Evolutionary conservation across 2,113 vertebrate species (phyloP), one percentile per base, ranked within the genome.

Genomic region (Donacobius atricapilla): DNA sequence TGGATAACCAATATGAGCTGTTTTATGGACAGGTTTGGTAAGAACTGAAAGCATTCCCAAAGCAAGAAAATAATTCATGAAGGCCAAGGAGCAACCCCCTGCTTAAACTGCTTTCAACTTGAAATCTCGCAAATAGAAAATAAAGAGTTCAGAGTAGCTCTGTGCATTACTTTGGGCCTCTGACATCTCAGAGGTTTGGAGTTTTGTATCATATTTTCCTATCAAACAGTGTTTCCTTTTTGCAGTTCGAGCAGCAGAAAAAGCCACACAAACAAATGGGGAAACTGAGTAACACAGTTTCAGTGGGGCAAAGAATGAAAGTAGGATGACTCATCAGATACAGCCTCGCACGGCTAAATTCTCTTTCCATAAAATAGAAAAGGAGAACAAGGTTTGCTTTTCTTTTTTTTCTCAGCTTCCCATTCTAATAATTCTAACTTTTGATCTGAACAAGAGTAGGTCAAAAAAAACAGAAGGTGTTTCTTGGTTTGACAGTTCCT

Each of bases 201-300:
- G 31, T 39, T 40, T 81, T 50, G 20, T 81, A 90, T 87, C 79
- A 90, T 44, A 86, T 81, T 96, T 97, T 97, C 94, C 96, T 90
- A 60, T 79, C 78, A 8, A 95, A 83, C 64, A 73, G 31, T 24
- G 40, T 81, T 94, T 90, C 90, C 83, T 88, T 77, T 83, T 20
- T 70, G 63, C 79, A 80, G 66, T 40, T 40, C 2, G 9, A 83
- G 64, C 82, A 71, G 88, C 65, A 94, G 65, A 94, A 96, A 96
- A 95, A 78, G 45, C 56, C 45, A 90, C 76, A 90, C 86, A 95
- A 96, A 96, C 83, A 96, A 94, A 83, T 87, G 96, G 90, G 93
- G 47, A 89, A 78, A 90, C 65, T 97, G 95, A 97, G 72, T 95
- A 96, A 96, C 75, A 85, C 58, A 15, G 76, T 60, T 88, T 94